Conservation (phyloP, 2,797 vertebrate genomes). For the Parambassis ranga region DNA sequence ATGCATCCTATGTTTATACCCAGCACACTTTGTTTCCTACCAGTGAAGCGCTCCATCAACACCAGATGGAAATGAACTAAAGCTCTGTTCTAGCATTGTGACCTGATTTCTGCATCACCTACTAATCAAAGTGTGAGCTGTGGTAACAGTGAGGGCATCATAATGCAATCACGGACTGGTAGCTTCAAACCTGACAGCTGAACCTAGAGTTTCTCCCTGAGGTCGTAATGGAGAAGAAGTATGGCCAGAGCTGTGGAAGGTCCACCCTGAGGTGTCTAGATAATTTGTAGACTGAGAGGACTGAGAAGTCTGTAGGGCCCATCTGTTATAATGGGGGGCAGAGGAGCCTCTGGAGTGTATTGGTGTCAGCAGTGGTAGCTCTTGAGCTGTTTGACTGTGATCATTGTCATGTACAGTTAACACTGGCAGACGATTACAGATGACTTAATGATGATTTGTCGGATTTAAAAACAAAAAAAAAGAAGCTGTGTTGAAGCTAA, state of each 20-base stretch:
- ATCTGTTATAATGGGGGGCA: slow-evolving; percentile 4
- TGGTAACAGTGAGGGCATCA: not conserved
- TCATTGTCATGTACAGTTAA: slow-evolving; percentile 21
- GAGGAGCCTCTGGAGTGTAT: slow-evolving; percentile 11
- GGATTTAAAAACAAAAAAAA: too few species aligned
- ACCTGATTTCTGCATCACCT: slow-evolving; percentile 1
- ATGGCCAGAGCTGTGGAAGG: not conserved
- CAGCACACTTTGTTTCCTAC: not conserved
- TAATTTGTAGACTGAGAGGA: slow-evolving; percentile 23
- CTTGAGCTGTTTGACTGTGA: not conserved
- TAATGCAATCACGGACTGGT: slow-evolving; percentile 8
- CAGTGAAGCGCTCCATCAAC: not conserved
- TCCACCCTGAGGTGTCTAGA: slow-evolving; percentile 36
- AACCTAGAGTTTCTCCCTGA: slow-evolving; percentile 5
- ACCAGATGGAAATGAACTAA: not conserved
- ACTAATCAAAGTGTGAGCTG: slow-evolving; percentile 2
- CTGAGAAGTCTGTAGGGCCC: slow-evolving; percentile 40
- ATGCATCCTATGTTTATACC: too few species aligned
- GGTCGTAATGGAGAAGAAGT: slow-evolving; percentile 21
- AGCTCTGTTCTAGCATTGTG: not conserved
- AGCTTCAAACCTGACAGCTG: slow-evolving; percentile 20
- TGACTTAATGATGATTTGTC: too few species aligned
- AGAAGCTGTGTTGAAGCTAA: too few species aligned
- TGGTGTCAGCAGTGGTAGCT: slow-evolving; percentile 19
- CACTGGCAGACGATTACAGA: slow-evolving; percentile 15